Conservation (phyloP, 2,888 invertebrate genomes). For the Heliconius charithonia region DNA sequence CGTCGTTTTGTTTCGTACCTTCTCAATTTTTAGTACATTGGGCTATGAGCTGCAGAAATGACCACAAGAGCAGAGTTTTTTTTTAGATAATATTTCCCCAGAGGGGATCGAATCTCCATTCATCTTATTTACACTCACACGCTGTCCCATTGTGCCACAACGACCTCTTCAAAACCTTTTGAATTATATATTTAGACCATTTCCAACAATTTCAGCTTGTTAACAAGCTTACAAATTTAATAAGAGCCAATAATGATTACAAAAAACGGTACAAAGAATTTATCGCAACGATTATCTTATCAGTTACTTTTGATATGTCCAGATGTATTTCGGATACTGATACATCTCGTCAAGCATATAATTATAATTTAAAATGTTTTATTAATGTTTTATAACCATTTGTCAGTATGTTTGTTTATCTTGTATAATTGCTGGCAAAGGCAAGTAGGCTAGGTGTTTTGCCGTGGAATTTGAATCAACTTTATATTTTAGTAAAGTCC, state of each 20-base stretch:
- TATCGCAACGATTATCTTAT: conserved; percentile 34
- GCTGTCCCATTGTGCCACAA: too few species aligned
- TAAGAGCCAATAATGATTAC: conserved; percentile 21
- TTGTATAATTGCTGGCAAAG: neutral
- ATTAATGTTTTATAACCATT: conserved; percentile 1
- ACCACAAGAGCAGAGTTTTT: neutral
- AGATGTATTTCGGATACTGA: conserved; percentile 27
- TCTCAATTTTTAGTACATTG: too few species aligned
- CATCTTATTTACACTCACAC: too few species aligned
- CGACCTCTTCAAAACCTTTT: too few species aligned
- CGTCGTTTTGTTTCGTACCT: too few species aligned
- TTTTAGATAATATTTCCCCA: too few species aligned
- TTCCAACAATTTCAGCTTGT: neutral
- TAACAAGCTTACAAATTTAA: conserved; percentile 12
- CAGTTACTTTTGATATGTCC: conserved; percentile 27
- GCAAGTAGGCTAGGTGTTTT: too few species aligned
- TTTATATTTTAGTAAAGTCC: neutral
- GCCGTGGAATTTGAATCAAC: neutral
- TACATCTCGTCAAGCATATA: conserved; percentile 20
- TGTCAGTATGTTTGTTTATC: conserved; percentile 1
- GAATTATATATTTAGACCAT: conserved; percentile 46
- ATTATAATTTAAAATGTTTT: conserved; percentile 22
- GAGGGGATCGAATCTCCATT: too few species aligned
- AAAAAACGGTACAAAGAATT: conserved; percentile 28
- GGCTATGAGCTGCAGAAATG: neutral